Evolutionary conservation across 2,113 vertebrate species (phyloP).

Genomic region (Ceyx melanurus): DNA sequence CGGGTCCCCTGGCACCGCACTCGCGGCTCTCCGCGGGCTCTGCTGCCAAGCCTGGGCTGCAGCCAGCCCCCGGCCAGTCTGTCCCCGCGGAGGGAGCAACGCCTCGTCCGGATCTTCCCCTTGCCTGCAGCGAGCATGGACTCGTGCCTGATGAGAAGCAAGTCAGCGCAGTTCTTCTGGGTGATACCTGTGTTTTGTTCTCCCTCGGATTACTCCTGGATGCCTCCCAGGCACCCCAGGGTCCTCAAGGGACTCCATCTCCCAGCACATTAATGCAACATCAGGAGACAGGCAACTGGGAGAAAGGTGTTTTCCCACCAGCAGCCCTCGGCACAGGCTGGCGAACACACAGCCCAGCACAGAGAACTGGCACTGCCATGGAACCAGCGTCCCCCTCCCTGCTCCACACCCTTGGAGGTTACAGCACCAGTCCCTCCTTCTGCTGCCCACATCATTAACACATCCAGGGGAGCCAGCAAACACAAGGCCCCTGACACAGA

Average conservation of each 20-base stretch:
- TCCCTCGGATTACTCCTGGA: not conserved
- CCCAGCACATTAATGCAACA: not conserved
- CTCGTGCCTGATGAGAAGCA: not conserved
- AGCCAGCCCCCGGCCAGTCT: not conserved
- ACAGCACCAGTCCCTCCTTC: not conserved
- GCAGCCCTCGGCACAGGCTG: not conserved
- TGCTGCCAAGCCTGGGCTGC: not conserved
- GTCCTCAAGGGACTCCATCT: not conserved
- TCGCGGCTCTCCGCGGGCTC: not conserved
- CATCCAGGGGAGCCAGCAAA: not conserved
- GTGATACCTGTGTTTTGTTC: not conserved
- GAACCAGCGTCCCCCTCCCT: not conserved
- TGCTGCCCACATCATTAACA: not conserved
- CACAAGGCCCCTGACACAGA: not conserved
- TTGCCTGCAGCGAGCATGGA: not conserved
- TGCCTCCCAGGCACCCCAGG: not conserved
- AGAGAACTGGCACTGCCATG: fast-evolving
- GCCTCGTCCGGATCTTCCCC: not conserved
- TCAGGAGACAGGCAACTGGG: not conserved
- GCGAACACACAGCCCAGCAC: fast-evolving
- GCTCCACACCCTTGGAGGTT: not conserved
- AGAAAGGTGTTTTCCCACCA: not conserved
- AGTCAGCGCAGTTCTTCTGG: fast-evolving
- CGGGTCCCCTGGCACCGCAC: fast-evolving
- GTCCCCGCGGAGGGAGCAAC: not conserved